phyloP scores from a whole-genome alignment of 2,113 vertebrate genomes.

The Plotosus lineatus region DNA sequence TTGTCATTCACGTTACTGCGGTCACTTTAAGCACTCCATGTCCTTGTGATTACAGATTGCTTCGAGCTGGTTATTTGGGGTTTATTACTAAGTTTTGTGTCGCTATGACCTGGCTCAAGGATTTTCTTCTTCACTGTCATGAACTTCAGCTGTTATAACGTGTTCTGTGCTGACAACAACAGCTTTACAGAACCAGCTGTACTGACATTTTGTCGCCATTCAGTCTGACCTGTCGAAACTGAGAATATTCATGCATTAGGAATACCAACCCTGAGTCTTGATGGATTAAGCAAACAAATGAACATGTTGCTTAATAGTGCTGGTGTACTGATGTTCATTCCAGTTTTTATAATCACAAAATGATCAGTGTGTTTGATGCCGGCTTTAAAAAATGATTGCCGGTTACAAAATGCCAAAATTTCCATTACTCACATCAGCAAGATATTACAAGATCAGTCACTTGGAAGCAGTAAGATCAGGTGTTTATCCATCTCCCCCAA shows the following conservation, averaged over 20 bases:
- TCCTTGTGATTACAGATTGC: neutral
- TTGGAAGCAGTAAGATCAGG: conserved; percentile 10
- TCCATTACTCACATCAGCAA: neutral
- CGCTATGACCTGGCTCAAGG: neutral
- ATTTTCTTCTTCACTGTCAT: neutral
- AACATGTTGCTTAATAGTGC: neutral
- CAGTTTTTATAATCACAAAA: neutral
- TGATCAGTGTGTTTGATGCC: conserved; percentile 13
- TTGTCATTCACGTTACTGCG: neutral
- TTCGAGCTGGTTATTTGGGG: neutral
- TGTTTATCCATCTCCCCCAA: too few relatives aligned
- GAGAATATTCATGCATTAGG: neutral
- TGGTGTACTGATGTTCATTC: neutral
- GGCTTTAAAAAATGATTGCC: neutral
- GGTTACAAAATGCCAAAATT: neutral
- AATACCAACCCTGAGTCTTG: neutral
- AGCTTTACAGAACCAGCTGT: conserved; percentile 25
- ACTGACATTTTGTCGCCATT: neutral
- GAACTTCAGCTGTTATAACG: conserved; percentile 29
- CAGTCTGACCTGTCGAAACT: conserved; percentile 7
- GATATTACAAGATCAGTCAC: conserved; percentile 3
- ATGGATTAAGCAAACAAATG: conserved; percentile 1
- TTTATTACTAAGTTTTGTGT: neutral
- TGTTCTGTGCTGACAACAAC: conserved; percentile 33
- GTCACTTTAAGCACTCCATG: neutral